phyloP scores from a whole-genome alignment of 2,113 vertebrate species.

The Ardeotis arabs region DNA sequence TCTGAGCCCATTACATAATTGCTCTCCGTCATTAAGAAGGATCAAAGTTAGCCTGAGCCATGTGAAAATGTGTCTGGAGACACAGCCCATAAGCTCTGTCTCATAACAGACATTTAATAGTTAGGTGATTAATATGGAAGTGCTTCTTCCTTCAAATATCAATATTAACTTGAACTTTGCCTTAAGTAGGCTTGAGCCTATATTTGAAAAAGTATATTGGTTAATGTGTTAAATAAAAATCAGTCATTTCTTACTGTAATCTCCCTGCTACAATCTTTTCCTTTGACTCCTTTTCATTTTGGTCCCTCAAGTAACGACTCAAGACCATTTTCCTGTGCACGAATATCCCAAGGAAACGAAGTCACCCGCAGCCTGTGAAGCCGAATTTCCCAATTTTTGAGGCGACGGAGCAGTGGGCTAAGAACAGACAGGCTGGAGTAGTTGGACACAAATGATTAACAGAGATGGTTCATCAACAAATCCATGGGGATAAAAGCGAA shows the following conservation, averaged over 20 bases:
- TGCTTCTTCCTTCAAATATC: constrained; percentile 54
- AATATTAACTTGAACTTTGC: constrained; percentile 67
- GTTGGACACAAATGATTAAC: not conserved
- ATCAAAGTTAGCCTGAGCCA: constrained; percentile 51
- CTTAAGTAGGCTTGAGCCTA: constrained; percentile 44
- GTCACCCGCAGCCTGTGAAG: not conserved
- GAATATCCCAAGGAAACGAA: not conserved
- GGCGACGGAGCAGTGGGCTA: not conserved
- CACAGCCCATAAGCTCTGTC: constrained; percentile 12
- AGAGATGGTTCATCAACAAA: not conserved
- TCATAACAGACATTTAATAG: constrained; percentile 53
- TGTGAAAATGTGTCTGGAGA: constrained; percentile 58
- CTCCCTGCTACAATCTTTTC: constrained; percentile 1
- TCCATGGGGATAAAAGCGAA: not conserved
- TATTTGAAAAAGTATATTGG: constrained; percentile 45
- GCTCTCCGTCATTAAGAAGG: constrained; percentile 19
- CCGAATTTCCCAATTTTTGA: not conserved
- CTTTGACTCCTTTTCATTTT: not conserved
- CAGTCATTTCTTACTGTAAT: not conserved
- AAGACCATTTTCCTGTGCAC: not conserved
- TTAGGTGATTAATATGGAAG: constrained; percentile 61
- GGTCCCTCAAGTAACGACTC: not conserved
- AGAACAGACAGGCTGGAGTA: not conserved
- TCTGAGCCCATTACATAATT: constrained; percentile 49
- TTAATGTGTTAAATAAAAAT: constrained; percentile 51